Conservation (phyloP, 2,113 vertebrate species). For the Alces alces region DNA sequence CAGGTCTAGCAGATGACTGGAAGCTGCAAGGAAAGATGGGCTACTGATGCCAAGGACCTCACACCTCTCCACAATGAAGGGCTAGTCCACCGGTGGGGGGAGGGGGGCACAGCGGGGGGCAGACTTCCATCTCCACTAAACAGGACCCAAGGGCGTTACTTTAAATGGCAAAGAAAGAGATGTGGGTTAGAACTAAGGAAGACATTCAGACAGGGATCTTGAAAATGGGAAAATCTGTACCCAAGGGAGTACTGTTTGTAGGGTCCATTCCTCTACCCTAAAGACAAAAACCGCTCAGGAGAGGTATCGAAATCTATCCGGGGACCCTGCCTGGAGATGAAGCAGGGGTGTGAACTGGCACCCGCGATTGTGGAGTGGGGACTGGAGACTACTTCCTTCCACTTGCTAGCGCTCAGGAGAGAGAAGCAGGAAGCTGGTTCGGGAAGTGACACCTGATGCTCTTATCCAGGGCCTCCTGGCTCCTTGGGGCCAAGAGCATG, state of each 20-base stretch:
- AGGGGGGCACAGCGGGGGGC: rapidly evolving
- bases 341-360: background rate
- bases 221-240: background rate
- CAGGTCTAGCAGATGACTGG: background rate
- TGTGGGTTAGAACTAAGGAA: background rate
- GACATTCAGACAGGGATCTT: background rate
- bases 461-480: background rate
- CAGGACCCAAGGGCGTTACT: background rate
- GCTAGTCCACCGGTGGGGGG: rapidly evolving
- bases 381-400: background rate
- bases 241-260: background rate
- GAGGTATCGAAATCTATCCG: background rate
- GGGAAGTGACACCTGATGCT: background rate
- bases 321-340: too few relatives aligned
- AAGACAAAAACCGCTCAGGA: background rate
- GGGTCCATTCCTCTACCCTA: background rate
- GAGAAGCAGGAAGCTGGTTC: background rate
- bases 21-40: background rate
- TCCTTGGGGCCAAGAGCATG: background rate
- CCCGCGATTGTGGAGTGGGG: background rate
- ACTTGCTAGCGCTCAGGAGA: background rate
- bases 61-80: background rate
- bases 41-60: background rate
- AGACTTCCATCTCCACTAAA: background rate
- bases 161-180: background rate